phyloP scores from a whole-genome alignment of 2,888 invertebrate species.

The Dendrolimus pini region DNA sequence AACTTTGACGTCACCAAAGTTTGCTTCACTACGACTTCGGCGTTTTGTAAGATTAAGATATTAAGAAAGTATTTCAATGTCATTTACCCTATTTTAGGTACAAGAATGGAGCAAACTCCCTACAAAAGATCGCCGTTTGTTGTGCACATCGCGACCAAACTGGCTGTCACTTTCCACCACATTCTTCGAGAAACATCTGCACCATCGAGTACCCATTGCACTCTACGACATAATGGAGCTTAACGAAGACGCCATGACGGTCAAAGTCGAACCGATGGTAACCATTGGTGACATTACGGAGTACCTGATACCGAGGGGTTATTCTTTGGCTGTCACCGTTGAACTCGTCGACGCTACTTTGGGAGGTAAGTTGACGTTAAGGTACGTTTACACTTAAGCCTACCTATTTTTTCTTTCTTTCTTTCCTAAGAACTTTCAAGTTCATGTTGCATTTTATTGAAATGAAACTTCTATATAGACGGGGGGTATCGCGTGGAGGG shows the following conservation, averaged over 20 bases:
- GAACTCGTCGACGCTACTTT: slow-evolving; percentile 83
- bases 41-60: too few species aligned
- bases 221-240: slow-evolving; percentile 78
- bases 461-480: too few species aligned
- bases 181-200: slow-evolving; percentile 79
- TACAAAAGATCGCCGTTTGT: slow-evolving; percentile 56
- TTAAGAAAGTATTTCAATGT: too few species aligned
- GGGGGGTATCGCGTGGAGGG: too few species aligned
- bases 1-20: too few species aligned
- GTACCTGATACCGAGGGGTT: slow-evolving; percentile 79
- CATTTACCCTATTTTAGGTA: slow-evolving; percentile 38
- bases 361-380: slow-evolving; percentile 64
- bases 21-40: too few species aligned
- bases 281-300: slow-evolving; percentile 81
- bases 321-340: slow-evolving; percentile 81
- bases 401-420: neutral
- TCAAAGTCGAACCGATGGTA: slow-evolving; percentile 81
- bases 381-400: too few species aligned
- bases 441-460: neutral
- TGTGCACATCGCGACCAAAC: slow-evolving; percentile 82
- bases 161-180: slow-evolving; percentile 82
- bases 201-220: slow-evolving; percentile 79
- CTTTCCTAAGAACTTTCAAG: neutral
- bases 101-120: slow-evolving; percentile 72
- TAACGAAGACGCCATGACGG: slow-evolving; percentile 73